A percentile compares a stretch with the other conserved stretches of the same genome.
Evolutionary conservation across 2,888 invertebrate species (phyloP).

Genomic region (Luperina testacea): DNA sequence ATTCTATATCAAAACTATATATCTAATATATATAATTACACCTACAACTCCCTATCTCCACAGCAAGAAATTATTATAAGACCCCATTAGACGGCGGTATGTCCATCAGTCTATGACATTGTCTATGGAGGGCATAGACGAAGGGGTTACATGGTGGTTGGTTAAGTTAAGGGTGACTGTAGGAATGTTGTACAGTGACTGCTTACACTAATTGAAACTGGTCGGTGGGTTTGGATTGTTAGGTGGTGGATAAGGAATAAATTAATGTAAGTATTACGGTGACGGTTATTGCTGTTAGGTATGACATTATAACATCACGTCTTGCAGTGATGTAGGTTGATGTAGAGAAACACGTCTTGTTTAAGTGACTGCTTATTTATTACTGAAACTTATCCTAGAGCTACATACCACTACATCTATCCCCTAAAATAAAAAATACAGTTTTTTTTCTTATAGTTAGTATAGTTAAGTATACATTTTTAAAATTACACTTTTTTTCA

Average conservation of each 20-base stretch:
- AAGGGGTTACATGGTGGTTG: slow-evolving; percentile 57
- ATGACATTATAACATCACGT: no score
- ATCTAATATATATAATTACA: slow-evolving; percentile 15
- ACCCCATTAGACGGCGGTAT: slow-evolving; percentile 31
- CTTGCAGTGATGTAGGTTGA: no score
- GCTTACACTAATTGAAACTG: slow-evolving; percentile 69
- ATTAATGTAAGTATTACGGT: not conserved
- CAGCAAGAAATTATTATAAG: slow-evolving; percentile 17
- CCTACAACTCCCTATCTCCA: not conserved
- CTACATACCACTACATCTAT: no score
- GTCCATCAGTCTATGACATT: slow-evolving; percentile 45
- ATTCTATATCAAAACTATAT: slow-evolving; percentile 5
- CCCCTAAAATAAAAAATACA: no score
- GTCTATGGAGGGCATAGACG: slow-evolving; percentile 46
- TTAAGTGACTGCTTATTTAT: no score
- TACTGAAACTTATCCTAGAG: no score
- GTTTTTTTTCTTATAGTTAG: no score
- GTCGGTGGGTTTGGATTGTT: slow-evolving; percentile 23
- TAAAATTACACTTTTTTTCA: no score
- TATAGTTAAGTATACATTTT: no score
- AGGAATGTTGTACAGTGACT: slow-evolving; percentile 61
- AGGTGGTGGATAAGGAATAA: slow-evolving; percentile 38
- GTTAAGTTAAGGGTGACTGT: slow-evolving; percentile 55
- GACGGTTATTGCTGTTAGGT: not conserved
- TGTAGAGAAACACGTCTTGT: no score